A percentile compares a stretch with the other conserved stretches of the same genome.
These are phyloP conservation scores for Anguilla anguilla DNA, from an alignment of 2,797 vertebrate genomes.

Conservation along the genomic window DNA sequence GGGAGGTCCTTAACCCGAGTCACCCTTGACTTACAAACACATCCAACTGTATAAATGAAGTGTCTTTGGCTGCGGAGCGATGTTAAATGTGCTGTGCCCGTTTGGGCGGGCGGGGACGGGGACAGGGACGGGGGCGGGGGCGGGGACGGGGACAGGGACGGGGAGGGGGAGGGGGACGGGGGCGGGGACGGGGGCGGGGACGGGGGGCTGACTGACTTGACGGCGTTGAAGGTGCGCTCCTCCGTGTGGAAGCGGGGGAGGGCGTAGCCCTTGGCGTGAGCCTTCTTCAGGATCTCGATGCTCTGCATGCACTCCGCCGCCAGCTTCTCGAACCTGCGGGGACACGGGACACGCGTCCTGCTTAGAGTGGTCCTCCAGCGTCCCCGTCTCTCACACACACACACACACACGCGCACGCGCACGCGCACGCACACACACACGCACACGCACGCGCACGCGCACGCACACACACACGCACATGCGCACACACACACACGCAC, in stretches of 20 bases:
- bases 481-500: too few species aligned
- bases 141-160: neutral
- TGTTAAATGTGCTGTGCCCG: too few species aligned
- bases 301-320: conserved; percentile 80
- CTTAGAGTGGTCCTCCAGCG: too few species aligned
- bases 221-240: conserved; percentile 81
- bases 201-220: conserved; percentile 74
- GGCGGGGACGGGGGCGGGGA: neutral
- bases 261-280: conserved; percentile 77
- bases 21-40: neutral
- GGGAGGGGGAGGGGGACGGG: neutral
- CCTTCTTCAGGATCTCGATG: conserved; percentile 81
- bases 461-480: neutral
- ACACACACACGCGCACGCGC: too few species aligned
- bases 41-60: neutral
- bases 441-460: too few species aligned
- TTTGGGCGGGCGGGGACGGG: neutral
- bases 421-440: too few species aligned
- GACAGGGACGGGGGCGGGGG: too few species aligned
- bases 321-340: conserved; percentile 80
- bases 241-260: conserved; percentile 81
- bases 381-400: too few species aligned
- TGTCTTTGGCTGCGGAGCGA: too few species aligned
- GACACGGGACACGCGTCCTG: neutral
- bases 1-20: too few species aligned